Base-by-base conservation (phyloP, 1,140 invertebrate genomes). In the Eurosta solidaginis region DNA sequence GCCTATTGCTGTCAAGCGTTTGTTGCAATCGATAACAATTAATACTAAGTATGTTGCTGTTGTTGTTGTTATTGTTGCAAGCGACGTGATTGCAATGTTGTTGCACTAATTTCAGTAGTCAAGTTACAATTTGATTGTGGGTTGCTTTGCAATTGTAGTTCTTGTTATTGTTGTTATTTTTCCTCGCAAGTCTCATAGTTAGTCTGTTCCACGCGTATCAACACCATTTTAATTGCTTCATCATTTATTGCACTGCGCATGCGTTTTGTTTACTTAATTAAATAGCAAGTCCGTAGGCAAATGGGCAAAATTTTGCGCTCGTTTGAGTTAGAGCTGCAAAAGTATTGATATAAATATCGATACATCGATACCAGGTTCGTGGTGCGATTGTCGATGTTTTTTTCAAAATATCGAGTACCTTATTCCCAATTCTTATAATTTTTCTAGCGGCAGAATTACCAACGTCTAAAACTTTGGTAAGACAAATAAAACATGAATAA, bases 191-290 rank as follows among this genome's bases (percentile, higher is more conserved):
- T 68, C n/a, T 29, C 33, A 22, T 68, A n/a, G 9, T 74, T 29
- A 29, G 73, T 47, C 45, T 47, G 9, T 74, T 47, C 73, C 73
- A 68, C 59, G 59, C 59, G 59, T 68, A 68, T 29, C 59, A 68
- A 68, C 33, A 68, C 59, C 40, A 47, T 74, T 74, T 74, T 74
- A 45, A 74, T 74, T 74, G 73, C 73, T 74, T 68, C 59, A 68
- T 68, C 40, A 74, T 74, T 74, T 74, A 42, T 74, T 74, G 73
- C 44, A 45, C 3, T 40, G 59, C 59, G 27, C 14, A 68, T 68
- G 59, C 59, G 27, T 40, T 68, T 9, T 68, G 59, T 27, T 33
- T 68, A 5, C 33, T 10, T 68, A 68, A 68, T 68, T n/a, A 22
- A 68, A 33, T 20, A 33, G 59, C 59, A 68, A 29, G 59, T 68